Conservation (phyloP, 1,140 invertebrate genomes). For the Zaprionus ornatus region DNA sequence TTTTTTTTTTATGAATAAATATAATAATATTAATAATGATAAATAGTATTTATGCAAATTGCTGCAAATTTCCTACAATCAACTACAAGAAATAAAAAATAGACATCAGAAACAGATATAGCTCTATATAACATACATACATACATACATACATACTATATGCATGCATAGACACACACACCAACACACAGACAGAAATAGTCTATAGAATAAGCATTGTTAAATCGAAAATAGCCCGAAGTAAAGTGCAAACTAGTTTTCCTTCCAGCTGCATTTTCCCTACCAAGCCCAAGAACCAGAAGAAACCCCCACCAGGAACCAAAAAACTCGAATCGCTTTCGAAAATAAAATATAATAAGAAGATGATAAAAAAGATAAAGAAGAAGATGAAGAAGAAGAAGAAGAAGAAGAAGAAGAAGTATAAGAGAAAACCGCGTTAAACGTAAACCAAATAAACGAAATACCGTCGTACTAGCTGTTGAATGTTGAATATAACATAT, state of each 20-base stretch:
- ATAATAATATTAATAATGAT: slow-evolving; percentile 17
- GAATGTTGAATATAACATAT: slow-evolving; percentile 40
- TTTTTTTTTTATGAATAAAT: slow-evolving; percentile 23
- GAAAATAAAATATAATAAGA: slow-evolving; percentile 24
- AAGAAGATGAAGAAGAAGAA: background rate
- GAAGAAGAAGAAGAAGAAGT: background rate
- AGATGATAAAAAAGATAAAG: slow-evolving; percentile 9
- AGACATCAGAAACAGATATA: background rate
- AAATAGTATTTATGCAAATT: slow-evolving; percentile 43
- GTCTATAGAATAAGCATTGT: slow-evolving; percentile 40
- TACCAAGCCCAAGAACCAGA: slow-evolving; percentile 5
- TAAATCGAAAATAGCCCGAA: slow-evolving; percentile 32
- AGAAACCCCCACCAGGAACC: slow-evolving; percentile 40
- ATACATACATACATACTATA: slow-evolving; percentile 16
- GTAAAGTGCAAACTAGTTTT: slow-evolving; percentile 18
- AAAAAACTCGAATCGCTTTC: slow-evolving; percentile 31
- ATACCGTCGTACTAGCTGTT: slow-evolving; percentile 48
- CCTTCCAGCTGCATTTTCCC: slow-evolving; percentile 14
- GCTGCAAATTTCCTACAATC: slow-evolving; percentile 69
- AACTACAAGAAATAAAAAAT: slow-evolving; percentile 44
- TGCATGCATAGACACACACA: background rate
- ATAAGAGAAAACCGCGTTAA: slow-evolving; percentile 11
- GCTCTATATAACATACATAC: slow-evolving; percentile 13
- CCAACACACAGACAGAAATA: background rate
- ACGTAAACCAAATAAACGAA: slow-evolving; percentile 23